phyloP scores from a whole-genome alignment of 2,888 invertebrate species.

The Oscheius myriophilus region DNA sequence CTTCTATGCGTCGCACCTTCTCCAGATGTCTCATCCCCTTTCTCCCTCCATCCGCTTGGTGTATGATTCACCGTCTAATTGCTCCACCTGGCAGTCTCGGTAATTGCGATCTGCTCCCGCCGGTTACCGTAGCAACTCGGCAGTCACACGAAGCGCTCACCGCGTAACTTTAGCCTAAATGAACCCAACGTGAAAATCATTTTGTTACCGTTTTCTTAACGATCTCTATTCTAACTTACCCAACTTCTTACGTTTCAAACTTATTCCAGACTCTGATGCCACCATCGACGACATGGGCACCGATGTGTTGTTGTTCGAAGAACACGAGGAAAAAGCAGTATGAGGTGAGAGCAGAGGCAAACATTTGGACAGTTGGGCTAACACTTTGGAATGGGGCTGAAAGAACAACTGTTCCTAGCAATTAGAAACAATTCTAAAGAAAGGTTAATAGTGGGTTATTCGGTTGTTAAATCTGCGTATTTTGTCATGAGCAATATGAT shows the following conservation, averaged over 20 bases:
- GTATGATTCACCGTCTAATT: neutral
- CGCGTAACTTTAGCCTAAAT: no score
- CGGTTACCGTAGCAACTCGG: slow-evolving; percentile 10
- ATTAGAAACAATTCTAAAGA: no score
- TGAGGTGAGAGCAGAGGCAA: slow-evolving; percentile 4
- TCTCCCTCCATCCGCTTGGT: neutral
- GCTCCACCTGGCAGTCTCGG: neutral
- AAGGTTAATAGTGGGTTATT: no score
- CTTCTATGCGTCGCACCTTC: no score
- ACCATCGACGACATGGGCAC: slow-evolving; percentile 18
- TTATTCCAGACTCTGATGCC: slow-evolving; percentile 11
- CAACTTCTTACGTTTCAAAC: no score
- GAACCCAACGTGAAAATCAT: no score
- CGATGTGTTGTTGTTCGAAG: slow-evolving; percentile 24
- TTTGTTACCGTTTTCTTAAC: no score
- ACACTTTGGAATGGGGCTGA: neutral
- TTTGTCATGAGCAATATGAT: no score
- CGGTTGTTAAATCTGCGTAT: no score
- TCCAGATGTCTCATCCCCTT: neutral
- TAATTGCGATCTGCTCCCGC: slow-evolving; percentile 1
- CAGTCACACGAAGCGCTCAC: neutral
- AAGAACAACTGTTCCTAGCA: no score
- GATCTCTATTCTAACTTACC: no score
- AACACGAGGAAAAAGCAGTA: slow-evolving; percentile 19
- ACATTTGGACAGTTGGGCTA: neutral